Evolutionary conservation across 2,797 vertebrate species (phyloP).

Genomic region (Periophthalmus magnuspinnatus): DNA sequence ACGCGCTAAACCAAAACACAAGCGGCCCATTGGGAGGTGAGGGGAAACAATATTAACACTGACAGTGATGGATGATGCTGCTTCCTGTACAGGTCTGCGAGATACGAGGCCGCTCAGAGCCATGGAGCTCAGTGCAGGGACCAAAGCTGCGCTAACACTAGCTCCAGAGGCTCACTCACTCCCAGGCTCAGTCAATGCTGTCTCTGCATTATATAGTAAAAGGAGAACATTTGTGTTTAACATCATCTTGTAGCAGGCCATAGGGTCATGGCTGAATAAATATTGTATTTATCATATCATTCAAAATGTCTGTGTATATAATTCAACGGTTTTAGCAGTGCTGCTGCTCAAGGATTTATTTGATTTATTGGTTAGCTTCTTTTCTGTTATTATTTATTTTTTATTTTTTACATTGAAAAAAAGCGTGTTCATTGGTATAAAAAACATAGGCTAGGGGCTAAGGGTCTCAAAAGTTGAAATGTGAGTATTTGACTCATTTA

Average conservation of each 20-base stretch:
- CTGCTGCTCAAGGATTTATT: too few species aligned
- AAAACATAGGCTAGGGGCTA: neutral
- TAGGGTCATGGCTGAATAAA: neutral
- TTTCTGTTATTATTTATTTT: too few species aligned
- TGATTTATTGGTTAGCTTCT: too few species aligned
- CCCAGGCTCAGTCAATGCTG: constrained; percentile 13
- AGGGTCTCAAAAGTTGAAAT: neutral
- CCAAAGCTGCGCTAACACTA: constrained; percentile 17
- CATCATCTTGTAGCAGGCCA: neutral
- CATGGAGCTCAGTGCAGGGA: constrained; percentile 12
- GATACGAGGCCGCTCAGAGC: constrained; percentile 47
- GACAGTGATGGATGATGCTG: constrained; percentile 80
- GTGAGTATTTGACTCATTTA: neutral
- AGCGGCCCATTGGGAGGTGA: constrained; percentile 72
- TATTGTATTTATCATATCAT: neutral
- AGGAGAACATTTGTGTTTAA: neutral
- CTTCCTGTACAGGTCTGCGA: constrained; percentile 57
- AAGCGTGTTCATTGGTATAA: neutral
- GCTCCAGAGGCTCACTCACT: constrained; percentile 5
- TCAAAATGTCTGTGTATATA: neutral
- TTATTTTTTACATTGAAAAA: too few species aligned
- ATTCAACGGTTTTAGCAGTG: neutral
- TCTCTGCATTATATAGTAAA: neutral
- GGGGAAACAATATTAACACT: constrained; percentile 75
- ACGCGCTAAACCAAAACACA: constrained; percentile 75